A percentile compares a stretch with the other conserved stretches of the same genome.
These are phyloP conservation scores for Acridotheres tristis DNA, from an alignment of 2,797 vertebrate genomes.

Conservation along the genomic window DNA sequence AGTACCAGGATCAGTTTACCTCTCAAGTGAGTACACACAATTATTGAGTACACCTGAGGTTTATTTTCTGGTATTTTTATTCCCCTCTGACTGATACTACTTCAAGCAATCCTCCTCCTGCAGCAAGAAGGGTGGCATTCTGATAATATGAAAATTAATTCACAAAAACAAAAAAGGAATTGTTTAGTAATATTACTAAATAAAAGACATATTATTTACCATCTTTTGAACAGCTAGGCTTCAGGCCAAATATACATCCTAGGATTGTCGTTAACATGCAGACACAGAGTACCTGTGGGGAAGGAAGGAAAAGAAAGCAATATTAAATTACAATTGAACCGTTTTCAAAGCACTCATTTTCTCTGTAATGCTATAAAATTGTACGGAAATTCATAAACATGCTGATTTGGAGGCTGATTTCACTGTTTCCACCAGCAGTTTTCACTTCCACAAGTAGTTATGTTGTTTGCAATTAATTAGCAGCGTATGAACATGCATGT, in stretches of 20 bases:
- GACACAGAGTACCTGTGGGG: constrained; percentile 84
- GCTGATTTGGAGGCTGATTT: not conserved
- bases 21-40: not conserved
- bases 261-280: constrained; percentile 85
- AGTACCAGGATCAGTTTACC: not conserved
- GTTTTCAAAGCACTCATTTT: not conserved
- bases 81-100: not conserved
- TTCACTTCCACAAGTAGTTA: not conserved
- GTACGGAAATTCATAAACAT: not conserved
- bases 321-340: not conserved
- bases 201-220: constrained; percentile 75
- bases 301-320: not conserved
- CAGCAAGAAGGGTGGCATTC: not conserved
- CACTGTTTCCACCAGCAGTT: not conserved
- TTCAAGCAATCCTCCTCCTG: not conserved
- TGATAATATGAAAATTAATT: not conserved
- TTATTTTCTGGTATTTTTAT: not conserved
- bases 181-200: not conserved
- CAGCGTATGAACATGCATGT: not conserved
- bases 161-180: not conserved
- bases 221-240: constrained; percentile 74
- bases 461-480: not conserved
- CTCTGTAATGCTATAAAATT: not conserved
- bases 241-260: constrained; percentile 84
- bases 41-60: not conserved